A percentile compares a stretch with the other conserved stretches of the same genome.
These are phyloP conservation scores for Antennarius striatus DNA, from an alignment of 2,113 vertebrate genomes.

Conservation along the genomic window DNA sequence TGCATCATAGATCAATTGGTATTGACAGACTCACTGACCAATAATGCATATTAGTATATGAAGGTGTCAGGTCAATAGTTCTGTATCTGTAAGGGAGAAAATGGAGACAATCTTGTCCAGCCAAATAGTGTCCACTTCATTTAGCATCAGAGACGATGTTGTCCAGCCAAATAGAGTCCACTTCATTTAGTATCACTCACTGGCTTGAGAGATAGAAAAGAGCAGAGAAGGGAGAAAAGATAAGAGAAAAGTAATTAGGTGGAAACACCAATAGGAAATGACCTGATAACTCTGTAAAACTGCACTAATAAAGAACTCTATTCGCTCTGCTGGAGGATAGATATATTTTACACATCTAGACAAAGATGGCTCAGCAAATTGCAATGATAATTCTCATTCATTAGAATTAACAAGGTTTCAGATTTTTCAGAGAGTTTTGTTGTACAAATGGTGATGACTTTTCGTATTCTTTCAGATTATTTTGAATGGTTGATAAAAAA, in stretches of 20 bases:
- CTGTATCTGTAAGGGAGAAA: not conserved
- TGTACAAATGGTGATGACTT: not conserved
- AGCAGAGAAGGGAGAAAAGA: conserved; percentile 1
- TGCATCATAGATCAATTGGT: not conserved
- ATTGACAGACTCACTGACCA: conserved; percentile 8
- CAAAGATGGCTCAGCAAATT: not conserved
- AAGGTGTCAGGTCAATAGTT: conserved; percentile 9
- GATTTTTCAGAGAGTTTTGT: not conserved
- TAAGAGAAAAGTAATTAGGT: conserved; percentile 24
- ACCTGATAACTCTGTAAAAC: conserved; percentile 34
- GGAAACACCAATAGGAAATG: conserved; percentile 33
- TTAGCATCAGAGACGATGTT: conserved; percentile 23
- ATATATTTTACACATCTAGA: conserved; percentile 35
- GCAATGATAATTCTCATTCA: conserved; percentile 12
- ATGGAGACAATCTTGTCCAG: conserved; percentile 11
- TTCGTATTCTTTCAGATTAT: no score
- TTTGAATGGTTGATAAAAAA: no score
- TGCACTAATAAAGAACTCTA: conserved; percentile 25
- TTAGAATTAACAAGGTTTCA: conserved; percentile 12
- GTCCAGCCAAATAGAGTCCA: not conserved
- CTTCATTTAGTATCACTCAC: conserved; percentile 19
- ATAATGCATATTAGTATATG: not conserved
- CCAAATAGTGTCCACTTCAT: conserved; percentile 6
- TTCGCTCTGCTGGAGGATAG: conserved; percentile 28
- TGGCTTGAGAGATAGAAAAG: not conserved